Evolutionary conservation across 23 tunicate species (phyloP).

Genomic region (Aplidium turbinatum): DNA sequence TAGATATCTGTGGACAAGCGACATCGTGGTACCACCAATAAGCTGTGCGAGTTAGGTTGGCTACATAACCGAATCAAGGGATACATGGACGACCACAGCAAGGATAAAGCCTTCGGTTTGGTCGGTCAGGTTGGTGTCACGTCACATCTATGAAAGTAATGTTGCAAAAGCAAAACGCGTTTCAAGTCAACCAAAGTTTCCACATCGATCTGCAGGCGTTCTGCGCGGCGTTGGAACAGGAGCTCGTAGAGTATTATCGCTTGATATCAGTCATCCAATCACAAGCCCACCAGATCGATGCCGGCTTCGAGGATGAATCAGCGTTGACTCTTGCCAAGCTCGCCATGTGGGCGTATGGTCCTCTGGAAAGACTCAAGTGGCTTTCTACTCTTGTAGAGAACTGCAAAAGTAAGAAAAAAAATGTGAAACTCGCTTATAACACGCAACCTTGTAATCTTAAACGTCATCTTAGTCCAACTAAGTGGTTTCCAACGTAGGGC

Average conservation of each 20-base stretch:
- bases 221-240: constrained; percentile 87
- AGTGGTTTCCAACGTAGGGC: too few species aligned
- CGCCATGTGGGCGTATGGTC: constrained; percentile 61
- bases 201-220: constrained; percentile 58
- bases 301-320: constrained; percentile 35
- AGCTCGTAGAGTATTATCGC: constrained; percentile 69
- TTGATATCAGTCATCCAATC: constrained; percentile 66
- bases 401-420: constrained; percentile 49
- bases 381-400: constrained; percentile 79
- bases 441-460: too few species aligned
- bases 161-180: background rate
- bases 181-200: background rate
- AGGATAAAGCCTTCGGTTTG: constrained; percentile 76
- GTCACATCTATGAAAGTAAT: background rate
- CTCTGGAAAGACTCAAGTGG: constrained; percentile 75
- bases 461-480: too few species aligned
- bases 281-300: constrained; percentile 60
- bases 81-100: constrained; percentile 46
- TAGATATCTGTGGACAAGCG: constrained; percentile 66
- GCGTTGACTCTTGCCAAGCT: constrained; percentile 61
- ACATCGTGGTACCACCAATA: constrained; percentile 49
- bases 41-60: constrained; percentile 83
- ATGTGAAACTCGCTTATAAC: too few species aligned
- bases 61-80: constrained; percentile 75
- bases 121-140: constrained; percentile 74